Evolutionary conservation across 1,140 invertebrate genomes (phyloP).

Genomic region (Apis laboriosa): DNA sequence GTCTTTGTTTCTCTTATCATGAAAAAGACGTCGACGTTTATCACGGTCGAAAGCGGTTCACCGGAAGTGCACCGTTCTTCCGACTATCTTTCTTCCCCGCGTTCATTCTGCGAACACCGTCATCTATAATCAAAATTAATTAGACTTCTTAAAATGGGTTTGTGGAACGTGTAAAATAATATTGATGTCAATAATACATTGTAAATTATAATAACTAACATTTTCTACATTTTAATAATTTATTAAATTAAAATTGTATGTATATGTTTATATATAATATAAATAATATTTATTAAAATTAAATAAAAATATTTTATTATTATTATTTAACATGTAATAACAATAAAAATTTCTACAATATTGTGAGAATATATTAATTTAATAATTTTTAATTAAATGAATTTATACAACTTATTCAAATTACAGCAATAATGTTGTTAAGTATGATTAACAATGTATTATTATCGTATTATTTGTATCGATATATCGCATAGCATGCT

Average conservation of each 20-base stretch:
- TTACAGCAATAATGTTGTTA: not conserved
- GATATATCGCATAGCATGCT: not conserved
- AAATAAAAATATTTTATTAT: no score
- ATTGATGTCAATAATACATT: not conserved
- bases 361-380: not conserved
- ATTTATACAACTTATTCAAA: not conserved
- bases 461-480: not conserved
- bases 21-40: slow-evolving; percentile 23
- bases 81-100: not conserved
- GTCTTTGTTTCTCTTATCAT: slow-evolving; percentile 39
- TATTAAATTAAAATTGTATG: no score
- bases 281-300: no score
- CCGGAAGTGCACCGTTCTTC: slow-evolving; percentile 29
- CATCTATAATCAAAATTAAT: not conserved
- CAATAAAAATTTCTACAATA: no score
- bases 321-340: no score
- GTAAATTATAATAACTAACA: not conserved
- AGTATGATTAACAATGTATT: not conserved
- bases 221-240: not conserved
- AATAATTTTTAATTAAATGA: not conserved
- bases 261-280: no score
- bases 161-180: not conserved
- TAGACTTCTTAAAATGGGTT: no score
- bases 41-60: slow-evolving; percentile 4
- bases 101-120: not conserved